A percentile compares a stretch with the other conserved stretches of the same genome.
These are phyloP conservation scores for Acanthosoma haemorrhoidale DNA, from an alignment of 2,888 invertebrate species.

Conservation along the genomic window DNA sequence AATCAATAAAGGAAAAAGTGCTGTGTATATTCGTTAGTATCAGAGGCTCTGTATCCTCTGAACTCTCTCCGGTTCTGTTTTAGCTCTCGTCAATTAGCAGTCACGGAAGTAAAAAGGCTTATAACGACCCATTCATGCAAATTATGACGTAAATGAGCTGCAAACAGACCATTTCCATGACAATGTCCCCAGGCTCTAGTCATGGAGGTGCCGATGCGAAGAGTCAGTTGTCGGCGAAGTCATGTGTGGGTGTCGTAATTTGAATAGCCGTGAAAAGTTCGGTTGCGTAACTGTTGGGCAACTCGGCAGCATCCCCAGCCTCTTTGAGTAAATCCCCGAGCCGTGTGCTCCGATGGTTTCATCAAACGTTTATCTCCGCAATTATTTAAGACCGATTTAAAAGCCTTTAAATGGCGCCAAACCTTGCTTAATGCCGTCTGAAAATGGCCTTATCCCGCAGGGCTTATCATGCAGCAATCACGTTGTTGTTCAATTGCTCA, in stretches of 20 bases:
- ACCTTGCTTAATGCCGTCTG: not conserved
- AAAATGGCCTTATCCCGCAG: too few relatives aligned
- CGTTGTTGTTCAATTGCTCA: too few relatives aligned
- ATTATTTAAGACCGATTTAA: conserved; percentile 9
- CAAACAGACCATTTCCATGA: not conserved
- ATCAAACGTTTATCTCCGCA: not conserved
- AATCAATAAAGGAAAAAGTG: too few relatives aligned
- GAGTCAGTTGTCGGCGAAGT: too few relatives aligned
- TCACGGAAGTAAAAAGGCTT: too few relatives aligned
- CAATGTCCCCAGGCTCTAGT: not conserved
- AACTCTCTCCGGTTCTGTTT: too few relatives aligned
- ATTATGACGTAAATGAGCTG: not conserved
- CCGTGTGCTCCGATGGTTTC: not conserved
- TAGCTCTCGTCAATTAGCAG: too few relatives aligned
- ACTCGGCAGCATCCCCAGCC: not conserved
- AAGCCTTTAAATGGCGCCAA: not conserved
- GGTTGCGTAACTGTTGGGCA: not conserved
- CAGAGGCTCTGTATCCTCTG: too few relatives aligned
- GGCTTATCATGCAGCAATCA: too few relatives aligned
- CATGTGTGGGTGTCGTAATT: not conserved
- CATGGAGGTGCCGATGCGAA: not conserved
- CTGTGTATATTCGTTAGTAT: too few relatives aligned
- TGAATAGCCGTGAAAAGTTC: not conserved
- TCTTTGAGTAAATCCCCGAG: too few relatives aligned
- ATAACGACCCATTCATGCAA: too few relatives aligned